Conservation (phyloP, 1,140 invertebrate genomes). For the Ostrea edulis region DNA sequence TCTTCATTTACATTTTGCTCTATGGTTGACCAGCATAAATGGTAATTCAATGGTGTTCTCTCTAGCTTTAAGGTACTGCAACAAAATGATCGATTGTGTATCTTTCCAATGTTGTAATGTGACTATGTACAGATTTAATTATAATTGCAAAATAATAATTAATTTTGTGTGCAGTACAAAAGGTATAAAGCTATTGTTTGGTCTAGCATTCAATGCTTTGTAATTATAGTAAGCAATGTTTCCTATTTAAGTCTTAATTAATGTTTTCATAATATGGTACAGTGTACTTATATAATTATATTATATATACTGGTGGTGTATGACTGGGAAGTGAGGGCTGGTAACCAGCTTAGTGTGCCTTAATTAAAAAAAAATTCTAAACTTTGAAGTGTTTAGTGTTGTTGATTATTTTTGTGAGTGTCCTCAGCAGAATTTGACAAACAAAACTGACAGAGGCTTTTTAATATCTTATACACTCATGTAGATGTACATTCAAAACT, state of each 20-base stretch:
- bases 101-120: not conserved
- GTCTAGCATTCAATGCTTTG: not conserved
- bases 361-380: not conserved
- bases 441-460: no score
- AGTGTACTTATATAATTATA: not conserved
- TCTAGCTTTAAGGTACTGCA: not conserved
- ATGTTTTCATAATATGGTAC: constrained; percentile 13
- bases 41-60: not conserved
- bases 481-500: no score
- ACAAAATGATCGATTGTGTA: not conserved
- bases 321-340: constrained; percentile 14
- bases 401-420: no score
- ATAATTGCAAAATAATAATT: not conserved
- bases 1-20: not conserved
- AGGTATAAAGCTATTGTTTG: not conserved
- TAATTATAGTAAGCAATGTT: not conserved
- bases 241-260: not conserved
- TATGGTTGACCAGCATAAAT: not conserved
- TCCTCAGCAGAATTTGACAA: no score
- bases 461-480: no score
- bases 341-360: constrained; percentile 29
- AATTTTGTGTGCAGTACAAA: not conserved
- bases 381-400: no score
- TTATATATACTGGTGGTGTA: constrained; percentile 24
- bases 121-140: no score